These are phyloP conservation scores for Melanchra persicariae DNA, from an alignment of 2,888 invertebrate genomes.

Conservation along the genomic window DNA sequence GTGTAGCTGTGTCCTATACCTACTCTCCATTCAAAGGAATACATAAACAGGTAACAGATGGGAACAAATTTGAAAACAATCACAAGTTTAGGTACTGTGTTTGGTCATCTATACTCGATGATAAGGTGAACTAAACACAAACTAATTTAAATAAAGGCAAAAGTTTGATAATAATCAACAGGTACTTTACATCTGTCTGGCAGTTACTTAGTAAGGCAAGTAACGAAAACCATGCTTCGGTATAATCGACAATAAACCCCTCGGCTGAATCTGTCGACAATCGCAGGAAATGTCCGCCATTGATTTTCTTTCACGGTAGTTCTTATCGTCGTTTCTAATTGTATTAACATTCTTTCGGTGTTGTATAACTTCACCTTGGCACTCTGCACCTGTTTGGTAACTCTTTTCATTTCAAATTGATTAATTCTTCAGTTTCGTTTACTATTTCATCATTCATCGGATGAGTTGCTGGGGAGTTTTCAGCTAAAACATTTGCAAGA, in stretches of 20 bases:
- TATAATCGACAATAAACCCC: conserved; percentile 61
- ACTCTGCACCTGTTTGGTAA: conserved; percentile 44
- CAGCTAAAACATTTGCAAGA: neutral
- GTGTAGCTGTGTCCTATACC: neutral
- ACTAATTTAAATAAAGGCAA: neutral
- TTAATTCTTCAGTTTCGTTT: conserved; percentile 13
- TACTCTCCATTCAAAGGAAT: neutral
- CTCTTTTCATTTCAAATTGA: conserved; percentile 30
- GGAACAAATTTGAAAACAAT: neutral
- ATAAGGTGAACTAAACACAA: neutral
- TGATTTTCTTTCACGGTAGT: conserved; percentile 64
- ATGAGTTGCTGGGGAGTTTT: neutral
- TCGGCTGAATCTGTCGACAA: conserved; percentile 53
- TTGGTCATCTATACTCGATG: neutral
- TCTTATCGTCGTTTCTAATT: conserved; percentile 67
- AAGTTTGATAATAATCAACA: neutral
- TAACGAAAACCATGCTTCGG: conserved; percentile 38
- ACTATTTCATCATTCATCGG: neutral
- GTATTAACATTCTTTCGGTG: conserved; percentile 64
- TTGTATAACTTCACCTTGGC: conserved; percentile 64
- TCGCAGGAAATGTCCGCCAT: conserved; percentile 67
- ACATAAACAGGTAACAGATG: neutral
- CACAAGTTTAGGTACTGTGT: neutral
- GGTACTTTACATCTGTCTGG: neutral
- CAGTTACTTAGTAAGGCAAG: conserved; percentile 6